phyloP scores from a whole-genome alignment of 2,113 vertebrate species.

The Amazona guildingii region DNA sequence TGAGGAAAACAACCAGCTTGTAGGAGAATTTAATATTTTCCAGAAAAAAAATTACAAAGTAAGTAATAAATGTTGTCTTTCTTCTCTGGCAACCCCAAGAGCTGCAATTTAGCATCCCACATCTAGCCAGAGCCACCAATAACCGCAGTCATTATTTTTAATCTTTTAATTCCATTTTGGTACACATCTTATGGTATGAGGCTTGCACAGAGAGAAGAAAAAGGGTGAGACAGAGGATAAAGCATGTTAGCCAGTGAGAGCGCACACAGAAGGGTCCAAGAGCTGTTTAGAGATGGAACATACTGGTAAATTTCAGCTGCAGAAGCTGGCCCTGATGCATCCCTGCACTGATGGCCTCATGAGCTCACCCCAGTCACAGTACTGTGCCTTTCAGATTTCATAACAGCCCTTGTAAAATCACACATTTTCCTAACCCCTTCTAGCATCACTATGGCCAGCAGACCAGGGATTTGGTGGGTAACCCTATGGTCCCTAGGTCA shows the following conservation, averaged over 20 bases:
- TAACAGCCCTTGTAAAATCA: not conserved
- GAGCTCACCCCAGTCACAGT: not conserved
- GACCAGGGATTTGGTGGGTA: not conserved
- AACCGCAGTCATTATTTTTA: not conserved
- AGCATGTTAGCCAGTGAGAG: not conserved
- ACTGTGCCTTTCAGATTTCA: not conserved
- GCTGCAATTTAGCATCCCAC: not conserved
- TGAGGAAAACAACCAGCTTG: constrained; percentile 25
- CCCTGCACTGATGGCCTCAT: not conserved
- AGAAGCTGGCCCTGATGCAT: not conserved
- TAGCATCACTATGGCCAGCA: not conserved
- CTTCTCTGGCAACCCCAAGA: constrained; percentile 5
- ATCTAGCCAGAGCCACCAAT: not conserved
- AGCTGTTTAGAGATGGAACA: not conserved
- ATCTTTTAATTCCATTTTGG: constrained; percentile 20
- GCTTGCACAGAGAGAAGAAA: not conserved
- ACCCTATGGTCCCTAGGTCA: not conserved
- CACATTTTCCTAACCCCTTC: not conserved
- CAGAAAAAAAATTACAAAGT: not conserved
- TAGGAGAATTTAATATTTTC: constrained; percentile 30
- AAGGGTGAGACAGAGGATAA: not conserved
- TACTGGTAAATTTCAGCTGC: not conserved
- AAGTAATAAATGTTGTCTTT: constrained; percentile 18
- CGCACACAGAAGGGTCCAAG: not conserved
- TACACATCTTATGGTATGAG: not conserved